These are phyloP conservation scores for Meleagris gallopavo DNA, from an alignment of 2,113 vertebrate species.

Conservation along the genomic window DNA sequence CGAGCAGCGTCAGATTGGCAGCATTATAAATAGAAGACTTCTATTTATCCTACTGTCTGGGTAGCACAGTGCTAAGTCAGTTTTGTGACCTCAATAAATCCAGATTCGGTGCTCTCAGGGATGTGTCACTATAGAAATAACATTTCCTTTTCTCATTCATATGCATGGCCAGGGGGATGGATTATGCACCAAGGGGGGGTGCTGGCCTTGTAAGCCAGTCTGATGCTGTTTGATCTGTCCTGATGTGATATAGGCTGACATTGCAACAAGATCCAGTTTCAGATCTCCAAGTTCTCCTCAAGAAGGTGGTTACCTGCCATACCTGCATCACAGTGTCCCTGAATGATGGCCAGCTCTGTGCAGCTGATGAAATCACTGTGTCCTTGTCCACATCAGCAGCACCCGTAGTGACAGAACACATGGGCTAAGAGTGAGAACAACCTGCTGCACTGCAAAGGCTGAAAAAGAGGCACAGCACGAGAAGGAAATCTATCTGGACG, in stretches of 20 bases:
- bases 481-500: background rate
- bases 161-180: background rate
- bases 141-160: background rate
- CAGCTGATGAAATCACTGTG: rapidly evolving
- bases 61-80: background rate
- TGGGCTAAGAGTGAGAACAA: background rate
- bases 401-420: background rate
- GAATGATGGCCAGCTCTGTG: background rate
- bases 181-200: background rate
- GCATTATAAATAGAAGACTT: slow-evolving; percentile 56
- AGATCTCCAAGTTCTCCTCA: rapidly evolving
- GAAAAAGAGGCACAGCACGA: background rate
- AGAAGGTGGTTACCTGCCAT: background rate
- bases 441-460: background rate
- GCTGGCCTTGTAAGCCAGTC: background rate
- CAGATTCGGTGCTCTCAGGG: slow-evolving; percentile 40
- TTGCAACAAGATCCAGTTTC: background rate
- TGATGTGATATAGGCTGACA: background rate
- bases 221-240: background rate
- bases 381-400: background rate
- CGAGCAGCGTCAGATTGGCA: slow-evolving; percentile 18
- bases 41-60: slow-evolving; percentile 43
- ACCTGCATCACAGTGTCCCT: background rate
- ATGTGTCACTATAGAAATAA: background rate
- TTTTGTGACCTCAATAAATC: slow-evolving; percentile 58